A percentile compares a stretch with the other conserved stretches of the same genome.
phyloP scores from a whole-genome alignment of 2,113 vertebrate genomes.

The Typhlomys cinereus region DNA sequence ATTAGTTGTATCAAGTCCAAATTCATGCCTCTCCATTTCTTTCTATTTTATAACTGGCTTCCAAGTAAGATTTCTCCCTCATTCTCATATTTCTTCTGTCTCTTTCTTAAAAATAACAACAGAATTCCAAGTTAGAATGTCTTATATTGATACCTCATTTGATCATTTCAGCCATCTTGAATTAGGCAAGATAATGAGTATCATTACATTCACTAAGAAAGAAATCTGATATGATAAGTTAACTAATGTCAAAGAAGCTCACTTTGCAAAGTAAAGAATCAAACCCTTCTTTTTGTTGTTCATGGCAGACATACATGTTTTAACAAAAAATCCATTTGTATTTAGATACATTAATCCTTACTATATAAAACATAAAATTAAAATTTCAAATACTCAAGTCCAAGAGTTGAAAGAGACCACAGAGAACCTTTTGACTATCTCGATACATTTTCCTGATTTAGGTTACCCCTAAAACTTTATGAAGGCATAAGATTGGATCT shows the following conservation, averaged over 20 bases:
- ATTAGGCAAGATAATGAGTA: not conserved
- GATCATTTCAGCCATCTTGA: not conserved
- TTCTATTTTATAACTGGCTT: not conserved
- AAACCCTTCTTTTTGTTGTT: not conserved
- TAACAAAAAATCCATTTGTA: not conserved
- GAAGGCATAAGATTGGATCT: not conserved
- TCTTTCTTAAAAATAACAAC: not conserved
- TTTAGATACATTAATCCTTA: not conserved
- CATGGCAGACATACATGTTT: not conserved
- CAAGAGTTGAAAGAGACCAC: not conserved
- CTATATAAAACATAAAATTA: not conserved
- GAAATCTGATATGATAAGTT: constrained; percentile 24
- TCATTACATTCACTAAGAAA: not conserved
- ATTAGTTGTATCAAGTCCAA: too few relatives aligned
- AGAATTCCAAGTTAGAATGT: not conserved
- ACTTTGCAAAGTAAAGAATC: not conserved
- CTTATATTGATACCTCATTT: not conserved
- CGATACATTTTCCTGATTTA: not conserved
- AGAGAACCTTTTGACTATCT: not conserved
- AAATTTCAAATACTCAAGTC: not conserved
- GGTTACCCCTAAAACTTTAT: not conserved
- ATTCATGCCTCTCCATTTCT: too few relatives aligned
- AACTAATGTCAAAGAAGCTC: not conserved
- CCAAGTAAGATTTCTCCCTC: not conserved
- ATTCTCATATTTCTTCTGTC: not conserved